These are phyloP conservation scores for Spinus olivaceus DNA, from an alignment of 2,797 vertebrate species.

Conservation along the genomic window DNA sequence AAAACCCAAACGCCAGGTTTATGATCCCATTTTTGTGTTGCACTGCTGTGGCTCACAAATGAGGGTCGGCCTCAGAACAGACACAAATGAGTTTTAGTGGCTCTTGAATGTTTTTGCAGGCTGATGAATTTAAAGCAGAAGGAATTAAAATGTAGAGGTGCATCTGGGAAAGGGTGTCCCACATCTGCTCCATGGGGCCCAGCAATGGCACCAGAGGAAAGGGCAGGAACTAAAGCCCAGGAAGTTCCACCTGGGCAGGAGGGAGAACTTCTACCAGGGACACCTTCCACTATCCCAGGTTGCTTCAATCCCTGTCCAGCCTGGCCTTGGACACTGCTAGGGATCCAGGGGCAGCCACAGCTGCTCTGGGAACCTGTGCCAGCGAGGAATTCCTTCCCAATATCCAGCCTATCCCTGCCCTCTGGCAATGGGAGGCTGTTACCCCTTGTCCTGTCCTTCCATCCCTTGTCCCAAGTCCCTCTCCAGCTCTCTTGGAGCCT, in stretches of 20 bases:
- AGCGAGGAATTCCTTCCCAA: background rate
- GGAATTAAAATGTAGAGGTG: background rate
- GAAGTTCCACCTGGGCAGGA: background rate
- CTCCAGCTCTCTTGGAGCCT: background rate
- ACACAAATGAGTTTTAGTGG: background rate
- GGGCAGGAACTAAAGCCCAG: background rate
- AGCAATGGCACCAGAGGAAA: accelerated
- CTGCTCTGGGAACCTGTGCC: background rate
- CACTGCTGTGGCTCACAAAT: background rate
- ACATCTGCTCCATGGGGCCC: background rate
- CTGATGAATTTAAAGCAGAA: background rate
- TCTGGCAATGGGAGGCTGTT: background rate
- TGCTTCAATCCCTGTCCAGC: background rate
- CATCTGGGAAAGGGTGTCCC: background rate
- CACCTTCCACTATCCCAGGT: accelerated
- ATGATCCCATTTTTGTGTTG: accelerated
- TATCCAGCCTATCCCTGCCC: accelerated
- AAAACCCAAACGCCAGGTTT: background rate
- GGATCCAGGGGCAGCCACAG: background rate
- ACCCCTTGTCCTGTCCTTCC: background rate
- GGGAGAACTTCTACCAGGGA: background rate
- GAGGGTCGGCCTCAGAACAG: background rate
- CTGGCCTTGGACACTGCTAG: accelerated
- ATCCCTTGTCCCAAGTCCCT: accelerated
- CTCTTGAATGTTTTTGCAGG: background rate